These are phyloP conservation scores for Eilema caniola DNA, from an alignment of 2,888 invertebrate genomes.

Conservation along the genomic window DNA sequence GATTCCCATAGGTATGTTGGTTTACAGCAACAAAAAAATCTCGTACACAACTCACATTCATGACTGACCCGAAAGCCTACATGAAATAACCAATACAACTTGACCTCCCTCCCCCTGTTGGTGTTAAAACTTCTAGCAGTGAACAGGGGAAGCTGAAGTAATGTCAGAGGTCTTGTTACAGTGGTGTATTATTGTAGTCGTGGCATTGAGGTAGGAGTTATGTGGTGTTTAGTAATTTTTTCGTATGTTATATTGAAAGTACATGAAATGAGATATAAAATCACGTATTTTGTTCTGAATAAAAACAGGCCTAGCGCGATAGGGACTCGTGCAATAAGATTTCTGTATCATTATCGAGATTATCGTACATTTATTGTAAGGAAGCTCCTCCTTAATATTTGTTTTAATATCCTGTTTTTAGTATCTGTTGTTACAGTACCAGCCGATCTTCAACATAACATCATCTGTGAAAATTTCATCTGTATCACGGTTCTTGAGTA, in stretches of 20 bases:
- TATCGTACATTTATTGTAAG: too few species aligned
- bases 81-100: conserved; percentile 52
- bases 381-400: too few species aligned
- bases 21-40: conserved; percentile 61
- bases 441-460: too few species aligned
- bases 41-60: conserved; percentile 60
- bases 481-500: too few species aligned
- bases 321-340: too few species aligned
- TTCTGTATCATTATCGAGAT: too few species aligned
- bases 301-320: too few species aligned
- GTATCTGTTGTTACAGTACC: too few species aligned
- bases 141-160: conserved; percentile 37
- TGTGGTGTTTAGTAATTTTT: conserved; percentile 10
- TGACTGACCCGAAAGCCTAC: conserved; percentile 71
- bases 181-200: conserved; percentile 57
- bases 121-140: conserved; percentile 29
- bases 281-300: not conserved
- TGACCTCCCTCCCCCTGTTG: conserved; percentile 44
- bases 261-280: not conserved
- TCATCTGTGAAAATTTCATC: too few species aligned
- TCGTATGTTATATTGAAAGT: too few species aligned
- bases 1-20: conserved; percentile 56
- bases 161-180: conserved; percentile 47
- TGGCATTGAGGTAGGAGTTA: conserved; percentile 36
- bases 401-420: too few species aligned